Evolutionary conservation across 1,140 invertebrate genomes (phyloP), one percentile per base, ranked within the genome.

Genomic region (Bombus soroeensis): DNA sequence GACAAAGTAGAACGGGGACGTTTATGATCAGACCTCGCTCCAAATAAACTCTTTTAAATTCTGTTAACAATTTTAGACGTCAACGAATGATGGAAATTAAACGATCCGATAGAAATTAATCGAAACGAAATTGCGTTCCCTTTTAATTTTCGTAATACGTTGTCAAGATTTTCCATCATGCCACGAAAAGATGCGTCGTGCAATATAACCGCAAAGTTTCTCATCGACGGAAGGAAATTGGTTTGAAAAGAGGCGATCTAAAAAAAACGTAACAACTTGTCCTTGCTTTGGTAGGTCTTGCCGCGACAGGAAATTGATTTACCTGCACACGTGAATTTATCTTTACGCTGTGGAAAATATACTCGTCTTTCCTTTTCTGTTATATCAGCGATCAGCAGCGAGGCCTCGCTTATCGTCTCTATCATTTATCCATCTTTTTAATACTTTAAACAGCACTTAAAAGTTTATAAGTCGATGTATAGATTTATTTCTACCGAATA

Each of bases 301-400:
- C 74, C 66, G 73, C 43, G 83, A 79, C 89, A 88, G 89, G 89
- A 90, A 90, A 90, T 90, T 90, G 89, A 90, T 90, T 90, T 90
- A 90, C 89, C 89, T 86, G 85, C 81, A 86, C 83, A 76, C 86
- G 83, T 76, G 79, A 72, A 88, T 88, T 90, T 89, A 90, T 90
- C 83, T 87, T 86, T 81, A 53, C 82, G 53, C 68, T 66, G 79
- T n/a, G 88, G 85, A 85, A 18, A 90, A 90, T 90, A 90, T 70
- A 72, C 88, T 90, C 88, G 66, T 76, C 70, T 43, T 81, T 79
- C 77, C 74, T 75, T 68, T 75, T 75, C 43, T 57, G 28, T 53
- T 59, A 81, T 85, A 81, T 88, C 59, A 57, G 87, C 62, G 71
- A 87, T 81, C 81, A 87, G 43, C 71, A 53, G 6, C 47, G 62